Evolutionary conservation across 92 coral and sea anemone species (phyloP).

Genomic region (Porites rus): DNA sequence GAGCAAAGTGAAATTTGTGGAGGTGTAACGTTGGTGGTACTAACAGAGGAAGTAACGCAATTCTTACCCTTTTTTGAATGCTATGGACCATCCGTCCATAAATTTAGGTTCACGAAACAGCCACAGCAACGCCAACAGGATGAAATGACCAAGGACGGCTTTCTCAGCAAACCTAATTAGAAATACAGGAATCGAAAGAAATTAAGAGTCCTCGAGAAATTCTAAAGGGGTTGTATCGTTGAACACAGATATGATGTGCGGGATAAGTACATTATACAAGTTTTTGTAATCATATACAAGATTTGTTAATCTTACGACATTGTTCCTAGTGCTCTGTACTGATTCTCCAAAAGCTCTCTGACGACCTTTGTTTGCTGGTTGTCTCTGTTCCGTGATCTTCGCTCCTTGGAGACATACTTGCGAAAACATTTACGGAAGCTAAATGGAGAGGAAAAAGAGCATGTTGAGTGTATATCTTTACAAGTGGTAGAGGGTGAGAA

Average conservation of each 20-base stretch:
- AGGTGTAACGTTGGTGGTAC: neutral
- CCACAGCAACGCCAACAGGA: conserved; percentile 89
- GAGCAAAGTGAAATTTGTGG: neutral
- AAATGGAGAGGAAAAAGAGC: neutral
- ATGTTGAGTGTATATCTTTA: neutral
- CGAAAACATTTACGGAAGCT: conserved; percentile 26
- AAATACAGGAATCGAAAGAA: neutral
- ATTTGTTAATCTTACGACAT: conserved; percentile 75
- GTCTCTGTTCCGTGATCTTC: neutral
- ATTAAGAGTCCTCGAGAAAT: too few species aligned
- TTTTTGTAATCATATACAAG: too few species aligned
- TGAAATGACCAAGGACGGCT: conserved; percentile 90
- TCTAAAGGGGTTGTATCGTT: too few species aligned
- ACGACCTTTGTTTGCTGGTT: conserved; percentile 53
- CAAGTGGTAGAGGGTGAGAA: neutral
- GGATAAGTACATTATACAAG: neutral
- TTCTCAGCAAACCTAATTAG: conserved; percentile 87
- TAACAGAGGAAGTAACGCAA: neutral
- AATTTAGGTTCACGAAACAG: conserved; percentile 97
- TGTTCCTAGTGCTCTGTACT: conserved; percentile 87
- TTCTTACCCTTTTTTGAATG: conserved; percentile 79
- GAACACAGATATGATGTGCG: neutral
- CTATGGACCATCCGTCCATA: conserved; percentile 87
- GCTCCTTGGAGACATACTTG: conserved; percentile 13
- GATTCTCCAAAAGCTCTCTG: conserved; percentile 64